Conservation (phyloP, 2,888 invertebrate species). For the Erpobdella octoculata region DNA sequence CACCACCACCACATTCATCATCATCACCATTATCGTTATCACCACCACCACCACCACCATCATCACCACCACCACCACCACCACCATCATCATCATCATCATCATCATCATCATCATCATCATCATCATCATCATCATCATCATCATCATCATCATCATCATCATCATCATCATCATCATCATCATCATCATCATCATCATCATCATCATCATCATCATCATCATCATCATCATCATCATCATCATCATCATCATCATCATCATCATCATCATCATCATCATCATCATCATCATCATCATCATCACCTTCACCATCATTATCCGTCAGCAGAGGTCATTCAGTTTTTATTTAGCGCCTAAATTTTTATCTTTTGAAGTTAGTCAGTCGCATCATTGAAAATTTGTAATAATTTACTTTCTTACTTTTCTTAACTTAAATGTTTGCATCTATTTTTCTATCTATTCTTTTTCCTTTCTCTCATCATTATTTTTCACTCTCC, state of each 20-base stretch:
- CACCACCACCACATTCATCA: neutral
- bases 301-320: neutral
- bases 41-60: neutral
- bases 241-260: constrained; percentile 13
- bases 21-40: neutral
- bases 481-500: too few species aligned
- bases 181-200: constrained; percentile 23
- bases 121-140: neutral
- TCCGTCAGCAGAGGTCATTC: too few species aligned
- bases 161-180: constrained; percentile 41
- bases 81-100: neutral
- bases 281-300: neutral
- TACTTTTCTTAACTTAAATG: too few species aligned
- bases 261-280: constrained; percentile 7
- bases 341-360: too few species aligned
- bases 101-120: neutral
- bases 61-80: neutral
- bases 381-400: too few species aligned
- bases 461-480: too few species aligned
- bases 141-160: neutral
- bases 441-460: too few species aligned
- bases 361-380: too few species aligned
- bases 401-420: too few species aligned
- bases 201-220: constrained; percentile 14
- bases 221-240: constrained; percentile 3